Evolutionary conservation across 2,888 invertebrate genomes (phyloP), one percentile per base, ranked within the genome.

Genomic region (Blomia tropicalis): DNA sequence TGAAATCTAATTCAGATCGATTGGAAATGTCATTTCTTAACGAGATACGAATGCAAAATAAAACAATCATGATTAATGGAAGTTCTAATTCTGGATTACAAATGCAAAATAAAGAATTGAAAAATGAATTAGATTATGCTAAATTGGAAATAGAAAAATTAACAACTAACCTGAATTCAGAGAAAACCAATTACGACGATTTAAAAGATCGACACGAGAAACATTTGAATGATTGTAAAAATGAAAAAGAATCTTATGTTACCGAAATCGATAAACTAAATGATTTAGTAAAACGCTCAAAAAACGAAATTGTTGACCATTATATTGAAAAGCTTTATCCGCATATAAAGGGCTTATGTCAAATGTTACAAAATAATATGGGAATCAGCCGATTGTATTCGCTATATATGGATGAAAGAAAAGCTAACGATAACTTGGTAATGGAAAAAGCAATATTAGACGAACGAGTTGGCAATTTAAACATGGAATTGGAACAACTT

Each of bases 271-370:
- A 41, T n/a, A 3, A 47, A 4, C 22, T 47, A 22, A 56, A 56
- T 22, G 19, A 3, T 3, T 11, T 56, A 14, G 11, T 56, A 14
- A 25, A 56, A 56, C 17, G 23, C 11, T 56, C 56, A 2, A 56
- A 56, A 56, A 31, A 17, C 2, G 56, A 56, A 32, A 56, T 56
- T 23, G 25, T 36, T 17, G 56, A 56, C 11, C 25, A 56, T 14
- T 56, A 56, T 36, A 3, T 56, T 23, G 56, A 56, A 31, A 56
- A 56, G 23, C 23, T 56, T 22, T 56, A 32, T 56, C 56, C 56
- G 23, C 22, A 56, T 11, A 36, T 56, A n/a, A 4, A 27, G 11
- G 29, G 25, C 14, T 36, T 56, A 25, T 27, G 56, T 29, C 29
- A 56, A 2, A 32, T 56, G 29, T 56, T 56, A 3, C n/a, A 56